Conservation (phyloP, 2,888 invertebrate species). For the Apantesis nais region DNA sequence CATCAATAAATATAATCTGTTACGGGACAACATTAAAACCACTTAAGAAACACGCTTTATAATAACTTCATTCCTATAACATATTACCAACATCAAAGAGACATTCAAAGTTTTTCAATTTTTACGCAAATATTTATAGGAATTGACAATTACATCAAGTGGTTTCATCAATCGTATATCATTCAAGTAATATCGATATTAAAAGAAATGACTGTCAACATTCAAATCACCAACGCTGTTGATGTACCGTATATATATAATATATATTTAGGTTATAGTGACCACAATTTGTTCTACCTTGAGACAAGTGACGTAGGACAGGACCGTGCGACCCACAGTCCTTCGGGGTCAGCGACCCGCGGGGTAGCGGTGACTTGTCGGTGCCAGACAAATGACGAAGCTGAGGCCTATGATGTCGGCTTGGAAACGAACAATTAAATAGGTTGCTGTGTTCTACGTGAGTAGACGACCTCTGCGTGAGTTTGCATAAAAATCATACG, state of each 20-base stretch:
- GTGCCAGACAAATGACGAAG: conserved; percentile 48
- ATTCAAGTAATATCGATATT: conserved; percentile 22
- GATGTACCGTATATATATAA: not conserved
- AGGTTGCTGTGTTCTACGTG: conserved; percentile 28
- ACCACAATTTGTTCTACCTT: conserved; percentile 20
- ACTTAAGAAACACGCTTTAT: not conserved
- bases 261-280: not conserved
- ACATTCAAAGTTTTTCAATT: conserved; percentile 34
- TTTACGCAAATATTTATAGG: conserved; percentile 31
- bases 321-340: conserved; percentile 42
- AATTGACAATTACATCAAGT: conserved; percentile 40
- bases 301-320: conserved; percentile 38
- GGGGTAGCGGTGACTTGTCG: conserved; percentile 52
- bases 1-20: conserved; percentile 8
- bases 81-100: conserved; percentile 18
- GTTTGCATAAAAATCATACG: conserved; percentile 29
- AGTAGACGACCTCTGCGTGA: conserved; percentile 22
- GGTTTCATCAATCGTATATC: conserved; percentile 39
- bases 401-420: conserved; percentile 23
- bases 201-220: conserved; percentile 8
- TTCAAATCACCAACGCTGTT: conserved; percentile 6
- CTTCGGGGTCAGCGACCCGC: conserved; percentile 44
- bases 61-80: conserved; percentile 13
- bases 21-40: not conserved
- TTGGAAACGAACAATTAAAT: conserved; percentile 26